Evolutionary conservation across 1,140 invertebrate species (phyloP).

Genomic region (Ostrea denselamellosa): DNA sequence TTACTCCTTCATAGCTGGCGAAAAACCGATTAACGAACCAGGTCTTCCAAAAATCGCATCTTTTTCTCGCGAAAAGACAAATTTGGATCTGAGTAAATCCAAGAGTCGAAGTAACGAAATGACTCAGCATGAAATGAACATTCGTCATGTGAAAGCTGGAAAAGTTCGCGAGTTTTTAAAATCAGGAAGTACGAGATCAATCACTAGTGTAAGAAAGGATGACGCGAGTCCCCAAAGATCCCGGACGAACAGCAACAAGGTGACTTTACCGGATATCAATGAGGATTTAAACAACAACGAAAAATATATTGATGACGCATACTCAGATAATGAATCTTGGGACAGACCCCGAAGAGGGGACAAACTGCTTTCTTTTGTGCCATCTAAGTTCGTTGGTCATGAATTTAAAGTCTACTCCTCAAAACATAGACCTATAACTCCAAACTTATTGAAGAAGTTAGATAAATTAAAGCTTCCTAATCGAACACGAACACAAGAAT

Average conservation of each 20-base stretch:
- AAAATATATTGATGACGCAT: background rate
- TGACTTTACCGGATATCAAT: constrained; percentile 26
- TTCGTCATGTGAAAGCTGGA: background rate
- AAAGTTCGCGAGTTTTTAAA: constrained; percentile 16
- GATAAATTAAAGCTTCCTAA: constrained; percentile 34
- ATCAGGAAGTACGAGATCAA: background rate
- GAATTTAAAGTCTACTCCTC: background rate
- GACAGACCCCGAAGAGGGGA: background rate
- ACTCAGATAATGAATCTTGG: constrained; percentile 22
- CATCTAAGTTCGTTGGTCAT: background rate
- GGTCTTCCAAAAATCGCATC: constrained; percentile 33
- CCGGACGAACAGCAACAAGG: constrained; percentile 34
- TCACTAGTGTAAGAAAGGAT: constrained; percentile 6
- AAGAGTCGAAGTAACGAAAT: constrained; percentile 3
- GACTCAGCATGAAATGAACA: background rate
- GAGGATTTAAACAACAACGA: constrained; percentile 30
- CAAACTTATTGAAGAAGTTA: constrained; percentile 40
- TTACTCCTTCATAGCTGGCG: constrained; percentile 41
- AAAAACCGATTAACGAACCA: constrained; percentile 34
- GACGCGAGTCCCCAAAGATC: background rate
- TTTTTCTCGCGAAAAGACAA: constrained; percentile 15
- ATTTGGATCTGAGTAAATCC: constrained; percentile 5
- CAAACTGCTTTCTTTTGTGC: background rate
- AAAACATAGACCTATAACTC: constrained; percentile 18
- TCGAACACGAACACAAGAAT: constrained; percentile 27